Base-by-base conservation (phyloP, 1,140 invertebrate species). In the Musca domestica region DNA sequence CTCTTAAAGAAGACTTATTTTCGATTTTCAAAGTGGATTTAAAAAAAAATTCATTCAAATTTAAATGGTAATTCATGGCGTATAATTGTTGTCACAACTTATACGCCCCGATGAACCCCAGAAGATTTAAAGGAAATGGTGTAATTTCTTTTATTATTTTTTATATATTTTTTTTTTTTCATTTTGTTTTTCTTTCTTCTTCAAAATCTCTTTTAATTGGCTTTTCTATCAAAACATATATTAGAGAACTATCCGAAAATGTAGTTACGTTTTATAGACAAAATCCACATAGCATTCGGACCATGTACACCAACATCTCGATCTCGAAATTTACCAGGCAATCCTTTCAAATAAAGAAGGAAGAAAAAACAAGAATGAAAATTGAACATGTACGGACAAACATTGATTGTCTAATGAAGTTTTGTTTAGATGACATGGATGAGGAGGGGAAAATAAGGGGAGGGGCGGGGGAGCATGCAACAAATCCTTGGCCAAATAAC, bases 161-260 rank as follows among this genome's bases (percentile, higher is more conserved):
- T n/a, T n/a, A n/a, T 46, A 12, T 46, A 9, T 58, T 41, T 34
- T 34, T 23, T 15, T 27, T 30, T 20, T 61, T 46, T 12, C 22
- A 3, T 51, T 54, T 20, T 54, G 6, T 52, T 54, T 25, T 56
- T 25, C 22, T 17, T 52, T 22, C n/a, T n/a, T 34, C 27, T 61
- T 14, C 56, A 61, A 61, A n/a, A 61, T 61, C 56, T 34, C 15
- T 61, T 61, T 61, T 61, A 61, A 61, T 61, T 61, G 56, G 56
- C 56, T 41, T 61, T 61, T 61, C 56, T 30, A 61, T 61, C 56
- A 61, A 34, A 61, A 61, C n/a, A n/a, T 17, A 34, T 61, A 61
- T 61, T 61, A 61, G 56, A 61, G 27, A 51, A 51, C 2, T 19
- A 1, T 19, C 1, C 5, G 48, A 51, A n/a, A 51, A 20, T 19